Conservation (phyloP, 2,888 invertebrate species). For the Caenorhabditis japonica region DNA sequence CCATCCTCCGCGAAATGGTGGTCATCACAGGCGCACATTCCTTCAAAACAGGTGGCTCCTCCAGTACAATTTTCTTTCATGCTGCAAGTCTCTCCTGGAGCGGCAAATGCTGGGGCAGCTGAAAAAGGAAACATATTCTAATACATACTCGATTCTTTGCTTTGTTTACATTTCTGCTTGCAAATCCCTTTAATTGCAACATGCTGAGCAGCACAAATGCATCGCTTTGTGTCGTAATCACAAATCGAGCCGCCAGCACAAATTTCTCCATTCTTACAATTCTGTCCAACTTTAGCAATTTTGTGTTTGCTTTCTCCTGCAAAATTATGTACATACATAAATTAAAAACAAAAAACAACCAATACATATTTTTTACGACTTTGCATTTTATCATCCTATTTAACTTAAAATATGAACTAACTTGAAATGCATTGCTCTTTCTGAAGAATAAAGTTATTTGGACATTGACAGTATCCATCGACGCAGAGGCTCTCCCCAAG, state of each 20-base stretch:
- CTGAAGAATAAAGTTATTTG: constrained; percentile 51
- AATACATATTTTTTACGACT: no score
- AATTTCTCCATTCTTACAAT: constrained; percentile 68
- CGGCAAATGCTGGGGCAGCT: constrained; percentile 57
- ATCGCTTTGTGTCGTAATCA: constrained; percentile 63
- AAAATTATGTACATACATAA: no score
- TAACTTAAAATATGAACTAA: constrained; percentile 22
- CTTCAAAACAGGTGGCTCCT: constrained; percentile 65
- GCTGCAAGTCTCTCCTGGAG: constrained; percentile 65
- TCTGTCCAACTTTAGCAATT: constrained; percentile 65
- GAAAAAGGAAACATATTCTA: constrained; percentile 7
- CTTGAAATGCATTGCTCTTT: constrained; percentile 63
- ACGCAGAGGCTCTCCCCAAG: constrained; percentile 62
- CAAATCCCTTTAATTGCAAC: constrained; percentile 63
- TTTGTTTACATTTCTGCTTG: constrained; percentile 64
- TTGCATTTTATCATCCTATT: not conserved
- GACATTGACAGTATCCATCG: constrained; percentile 66
- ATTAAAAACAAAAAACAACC: no score
- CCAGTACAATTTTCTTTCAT: constrained; percentile 64
- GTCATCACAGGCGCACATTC: constrained; percentile 66
- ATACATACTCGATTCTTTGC: no score
- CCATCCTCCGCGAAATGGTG: constrained; percentile 67
- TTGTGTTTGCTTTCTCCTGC: constrained; percentile 45
- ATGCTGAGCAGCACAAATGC: constrained; percentile 72
- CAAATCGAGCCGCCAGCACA: constrained; percentile 75